Conservation (phyloP, 2,797 vertebrate species). For the Sebastes taczanowskii region DNA sequence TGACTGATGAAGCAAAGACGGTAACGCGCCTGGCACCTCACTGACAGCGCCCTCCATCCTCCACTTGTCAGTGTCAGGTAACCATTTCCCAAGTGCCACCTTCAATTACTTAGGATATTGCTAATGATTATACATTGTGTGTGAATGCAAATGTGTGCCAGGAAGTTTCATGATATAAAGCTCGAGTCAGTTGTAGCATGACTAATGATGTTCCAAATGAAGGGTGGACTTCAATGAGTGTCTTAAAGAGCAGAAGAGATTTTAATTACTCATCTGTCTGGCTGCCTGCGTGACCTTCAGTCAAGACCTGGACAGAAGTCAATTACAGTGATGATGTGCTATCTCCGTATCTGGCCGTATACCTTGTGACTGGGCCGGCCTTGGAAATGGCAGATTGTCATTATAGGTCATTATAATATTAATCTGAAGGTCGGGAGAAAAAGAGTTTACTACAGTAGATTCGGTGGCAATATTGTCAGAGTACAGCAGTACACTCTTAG, state of each 20-base stretch:
- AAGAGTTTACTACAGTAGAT: conserved; percentile 32
- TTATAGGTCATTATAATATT: conserved; percentile 64
- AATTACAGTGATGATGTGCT: conserved; percentile 68
- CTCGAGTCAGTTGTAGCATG: conserved; percentile 60
- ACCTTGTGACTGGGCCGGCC: conserved; percentile 22
- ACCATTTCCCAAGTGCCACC: conserved; percentile 75
- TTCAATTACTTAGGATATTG: conserved; percentile 72
- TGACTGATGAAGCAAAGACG: conserved; percentile 58
- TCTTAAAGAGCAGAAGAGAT: conserved; percentile 69
- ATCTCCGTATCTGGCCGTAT: conserved; percentile 42
- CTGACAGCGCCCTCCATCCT: conserved; percentile 62
- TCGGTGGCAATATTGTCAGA: not conserved
- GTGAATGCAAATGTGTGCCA: conserved; percentile 59
- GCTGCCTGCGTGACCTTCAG: conserved; percentile 69
- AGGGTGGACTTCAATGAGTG: conserved; percentile 65
- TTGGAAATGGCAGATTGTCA: conserved; percentile 59
- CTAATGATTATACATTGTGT: conserved; percentile 74
- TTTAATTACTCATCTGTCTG: conserved; percentile 78
- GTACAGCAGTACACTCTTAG: not conserved
- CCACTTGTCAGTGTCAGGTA: conserved; percentile 70
- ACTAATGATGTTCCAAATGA: conserved; percentile 73
- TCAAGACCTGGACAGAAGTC: conserved; percentile 73
- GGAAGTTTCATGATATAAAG: conserved; percentile 44
- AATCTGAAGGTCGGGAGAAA: conserved; percentile 43
- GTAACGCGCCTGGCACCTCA: conserved; percentile 37